Evolutionary conservation across 2,113 vertebrate species (phyloP), one percentile per base, ranked within the genome.

Genomic region (Psittacula cyanocephala): DNA sequence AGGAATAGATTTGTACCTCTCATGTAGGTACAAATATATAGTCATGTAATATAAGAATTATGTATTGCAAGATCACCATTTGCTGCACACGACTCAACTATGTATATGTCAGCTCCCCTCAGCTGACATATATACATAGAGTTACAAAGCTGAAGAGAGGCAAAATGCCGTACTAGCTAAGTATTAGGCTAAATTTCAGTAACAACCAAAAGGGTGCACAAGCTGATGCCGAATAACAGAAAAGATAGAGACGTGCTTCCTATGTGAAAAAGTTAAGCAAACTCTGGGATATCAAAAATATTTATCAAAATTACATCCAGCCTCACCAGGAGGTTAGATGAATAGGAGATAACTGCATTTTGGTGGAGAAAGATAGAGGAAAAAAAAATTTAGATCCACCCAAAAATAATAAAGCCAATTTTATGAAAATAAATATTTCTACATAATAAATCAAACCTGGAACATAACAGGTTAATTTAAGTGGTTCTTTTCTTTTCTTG

Each of bases 381-480:
- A 70, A 78, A 29, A 44, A 70, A 69, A 43, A 31, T 2, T 65
- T 75, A 62, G 23, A 71, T 59, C 43, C 23, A 95, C 18, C 14
- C 69, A 39, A 92, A 96, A 95, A 87, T 43, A 91, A 78, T 75
- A 91, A 69, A 65, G 41, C 9, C 24, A 75, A 7, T 55, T 94
- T 47, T 63, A 82, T 33, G 65, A 81, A 92, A 84, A 93, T 13
- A 59, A 93, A 72, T 72, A 2, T 24, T 50, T 84, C 47, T 53
- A 41, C 28, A 27, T 84, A 68, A 88, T 52, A 89, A 91, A 94
- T 69, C 62, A 87, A 62, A 78, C 11, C 24, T 17, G n/a, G 86
- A 83, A 65, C 7, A 69, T 13, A 92, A 91, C 12, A 89, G 77
- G 95, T 95, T 93, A 96, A 94, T 88, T 60, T 44, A 95, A 88